These are phyloP conservation scores for Gopherus flavomarginatus DNA, from an alignment of 2,113 vertebrate genomes.

Conservation along the genomic window DNA sequence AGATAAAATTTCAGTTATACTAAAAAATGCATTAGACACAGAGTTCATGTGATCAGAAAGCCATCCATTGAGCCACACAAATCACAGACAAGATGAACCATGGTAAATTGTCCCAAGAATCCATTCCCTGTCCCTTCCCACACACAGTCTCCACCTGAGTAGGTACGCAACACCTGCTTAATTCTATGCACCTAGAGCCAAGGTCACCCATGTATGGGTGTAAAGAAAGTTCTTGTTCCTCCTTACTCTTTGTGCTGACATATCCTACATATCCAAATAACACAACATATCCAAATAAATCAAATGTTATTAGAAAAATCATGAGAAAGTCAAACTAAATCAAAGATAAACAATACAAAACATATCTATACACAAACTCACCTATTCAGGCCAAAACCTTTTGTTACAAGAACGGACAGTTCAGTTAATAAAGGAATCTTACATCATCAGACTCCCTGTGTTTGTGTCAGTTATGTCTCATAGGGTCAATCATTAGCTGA, in stretches of 20 bases:
- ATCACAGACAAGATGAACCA: background rate
- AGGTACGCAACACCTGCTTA: background rate
- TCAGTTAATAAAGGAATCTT: background rate
- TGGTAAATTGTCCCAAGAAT: background rate
- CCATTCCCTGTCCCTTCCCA: background rate
- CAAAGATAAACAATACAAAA: background rate
- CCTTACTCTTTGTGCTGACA: background rate
- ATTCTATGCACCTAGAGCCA: background rate
- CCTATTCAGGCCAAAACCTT: background rate
- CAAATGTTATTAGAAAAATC: background rate
- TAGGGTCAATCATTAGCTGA: accelerated
- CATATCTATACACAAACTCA: background rate
- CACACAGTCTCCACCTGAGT: background rate
- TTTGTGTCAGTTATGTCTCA: background rate
- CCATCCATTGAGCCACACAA: background rate
- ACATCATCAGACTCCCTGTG: background rate
- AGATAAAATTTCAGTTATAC: background rate
- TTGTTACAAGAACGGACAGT: background rate
- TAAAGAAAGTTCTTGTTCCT: background rate
- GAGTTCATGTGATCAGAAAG: background rate
- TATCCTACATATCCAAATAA: background rate
- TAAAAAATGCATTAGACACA: background rate
- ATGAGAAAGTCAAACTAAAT: background rate
- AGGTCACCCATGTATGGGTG: background rate
- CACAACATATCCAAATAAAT: background rate